Percentiles rank a stretch among this genome's conserved stretches.
These are phyloP conservation scores for Drosophila ohnishii DNA, from an alignment of 1,140 invertebrate genomes.

Conservation along the genomic window DNA sequence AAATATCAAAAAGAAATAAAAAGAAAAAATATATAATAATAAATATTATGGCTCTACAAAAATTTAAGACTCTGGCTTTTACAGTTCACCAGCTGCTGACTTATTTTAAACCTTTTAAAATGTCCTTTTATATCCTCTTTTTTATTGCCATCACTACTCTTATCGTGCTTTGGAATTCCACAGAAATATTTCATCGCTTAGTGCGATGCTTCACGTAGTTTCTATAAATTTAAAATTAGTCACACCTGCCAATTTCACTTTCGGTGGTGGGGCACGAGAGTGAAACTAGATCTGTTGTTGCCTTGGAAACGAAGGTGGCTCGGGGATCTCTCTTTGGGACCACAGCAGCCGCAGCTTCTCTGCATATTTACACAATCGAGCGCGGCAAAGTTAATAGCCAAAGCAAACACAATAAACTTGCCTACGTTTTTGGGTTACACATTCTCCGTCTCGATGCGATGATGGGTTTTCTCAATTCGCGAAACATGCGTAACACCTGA, in stretches of 20 bases:
- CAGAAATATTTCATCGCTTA: constrained; percentile 34
- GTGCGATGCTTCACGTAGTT: constrained; percentile 27
- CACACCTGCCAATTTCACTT: constrained; percentile 67
- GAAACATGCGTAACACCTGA: constrained; percentile 51
- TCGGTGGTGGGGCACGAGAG: constrained; percentile 35
- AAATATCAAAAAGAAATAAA: not conserved
- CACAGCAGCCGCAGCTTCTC: constrained; percentile 15
- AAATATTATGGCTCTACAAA: not conserved
- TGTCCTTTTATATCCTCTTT: not conserved
- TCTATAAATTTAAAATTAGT: constrained; percentile 58
- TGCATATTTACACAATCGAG: constrained; percentile 60
- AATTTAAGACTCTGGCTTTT: not conserved
- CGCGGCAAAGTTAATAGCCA: constrained; percentile 50
- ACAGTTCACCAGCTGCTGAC: not conserved
- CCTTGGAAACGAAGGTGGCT: constrained; percentile 31
- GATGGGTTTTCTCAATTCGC: constrained; percentile 46
- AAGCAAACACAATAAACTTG: constrained; percentile 52
- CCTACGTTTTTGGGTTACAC: constrained; percentile 52
- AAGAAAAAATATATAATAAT: not conserved
- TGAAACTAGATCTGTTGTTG: constrained; percentile 44
- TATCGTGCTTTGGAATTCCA: constrained; percentile 19
- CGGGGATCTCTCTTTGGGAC: constrained; percentile 18
- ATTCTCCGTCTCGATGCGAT: constrained; percentile 23
- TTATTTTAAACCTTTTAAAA: not conserved
- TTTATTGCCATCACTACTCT: constrained; percentile 9